A percentile compares a stretch with the other conserved stretches of the same genome.
These are phyloP conservation scores for Pomacea maculata DNA, from an alignment of 1,140 invertebrate genomes.

Conservation along the genomic window DNA sequence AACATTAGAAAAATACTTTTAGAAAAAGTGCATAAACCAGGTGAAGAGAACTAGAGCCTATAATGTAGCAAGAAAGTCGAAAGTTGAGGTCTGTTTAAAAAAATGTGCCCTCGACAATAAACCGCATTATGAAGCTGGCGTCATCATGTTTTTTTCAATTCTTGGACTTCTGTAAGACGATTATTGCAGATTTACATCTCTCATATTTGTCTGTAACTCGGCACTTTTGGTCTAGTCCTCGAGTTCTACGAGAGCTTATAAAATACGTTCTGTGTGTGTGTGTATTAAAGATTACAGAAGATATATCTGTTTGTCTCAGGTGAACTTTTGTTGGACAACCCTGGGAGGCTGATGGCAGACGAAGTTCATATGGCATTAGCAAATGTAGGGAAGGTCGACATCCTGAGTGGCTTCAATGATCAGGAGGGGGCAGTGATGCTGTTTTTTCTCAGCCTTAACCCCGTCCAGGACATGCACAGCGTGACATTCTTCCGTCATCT, in stretches of 20 bases:
- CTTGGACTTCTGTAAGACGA: too few species aligned
- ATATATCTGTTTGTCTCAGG: not conserved
- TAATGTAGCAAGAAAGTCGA: too few species aligned
- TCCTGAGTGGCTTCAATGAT: not conserved
- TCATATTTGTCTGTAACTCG: not conserved
- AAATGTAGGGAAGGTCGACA: not conserved
- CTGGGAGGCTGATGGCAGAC: not conserved
- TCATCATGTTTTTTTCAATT: too few species aligned
- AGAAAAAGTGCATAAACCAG: too few species aligned
- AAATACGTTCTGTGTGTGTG: not conserved
- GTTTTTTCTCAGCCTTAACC: not conserved
- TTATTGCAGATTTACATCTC: not conserved
- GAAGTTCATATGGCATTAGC: not conserved
- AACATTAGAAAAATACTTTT: too few species aligned
- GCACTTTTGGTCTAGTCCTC: not conserved
- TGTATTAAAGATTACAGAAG: not conserved
- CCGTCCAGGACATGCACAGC: not conserved
- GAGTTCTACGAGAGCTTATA: not conserved
- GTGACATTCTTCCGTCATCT: not conserved
- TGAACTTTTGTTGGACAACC: not conserved
- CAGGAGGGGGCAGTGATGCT: not conserved
- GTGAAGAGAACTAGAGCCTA: too few species aligned
- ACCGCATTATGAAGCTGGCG: too few species aligned
- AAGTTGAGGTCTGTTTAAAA: too few species aligned
- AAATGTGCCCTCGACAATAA: too few species aligned